phyloP scores from a whole-genome alignment of 2,888 invertebrate genomes.

The Hartigia nigra region DNA sequence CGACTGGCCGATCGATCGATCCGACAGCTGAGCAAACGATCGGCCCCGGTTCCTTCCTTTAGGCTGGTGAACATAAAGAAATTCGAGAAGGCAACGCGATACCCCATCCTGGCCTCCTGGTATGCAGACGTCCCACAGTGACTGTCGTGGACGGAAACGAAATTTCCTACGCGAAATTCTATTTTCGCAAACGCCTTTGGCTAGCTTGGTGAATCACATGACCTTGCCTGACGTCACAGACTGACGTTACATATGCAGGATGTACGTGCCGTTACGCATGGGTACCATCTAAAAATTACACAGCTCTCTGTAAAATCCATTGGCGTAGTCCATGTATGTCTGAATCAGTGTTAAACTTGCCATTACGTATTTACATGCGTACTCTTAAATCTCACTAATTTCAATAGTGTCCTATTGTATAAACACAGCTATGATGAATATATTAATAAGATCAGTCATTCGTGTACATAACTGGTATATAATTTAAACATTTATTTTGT shows the following conservation, averaged over 20 bases:
- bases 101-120: neutral
- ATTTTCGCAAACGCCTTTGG: neutral
- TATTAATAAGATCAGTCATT: neutral
- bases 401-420: neutral
- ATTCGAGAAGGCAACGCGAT: neutral
- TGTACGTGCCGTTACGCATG: constrained; percentile 7
- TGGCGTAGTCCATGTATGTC: neutral
- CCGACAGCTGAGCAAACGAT: neutral
- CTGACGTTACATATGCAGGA: constrained; percentile 3
- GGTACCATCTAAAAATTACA: neutral
- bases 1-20: neutral
- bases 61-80: neutral
- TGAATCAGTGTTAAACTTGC: neutral
- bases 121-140: too few relatives aligned
- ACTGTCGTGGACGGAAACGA: too few relatives aligned
- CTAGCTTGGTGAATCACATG: neutral
- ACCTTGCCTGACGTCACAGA: constrained; percentile 5
- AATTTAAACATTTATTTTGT: neutral
- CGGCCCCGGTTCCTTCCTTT: neutral
- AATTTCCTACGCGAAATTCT: constrained; percentile 4
- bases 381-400: neutral
- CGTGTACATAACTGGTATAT: neutral
- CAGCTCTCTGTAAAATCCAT: neutral
- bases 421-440: neutral
- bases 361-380: neutral